Conservation (phyloP, 2,797 vertebrate genomes). For the Gallinago nigripennis region DNA sequence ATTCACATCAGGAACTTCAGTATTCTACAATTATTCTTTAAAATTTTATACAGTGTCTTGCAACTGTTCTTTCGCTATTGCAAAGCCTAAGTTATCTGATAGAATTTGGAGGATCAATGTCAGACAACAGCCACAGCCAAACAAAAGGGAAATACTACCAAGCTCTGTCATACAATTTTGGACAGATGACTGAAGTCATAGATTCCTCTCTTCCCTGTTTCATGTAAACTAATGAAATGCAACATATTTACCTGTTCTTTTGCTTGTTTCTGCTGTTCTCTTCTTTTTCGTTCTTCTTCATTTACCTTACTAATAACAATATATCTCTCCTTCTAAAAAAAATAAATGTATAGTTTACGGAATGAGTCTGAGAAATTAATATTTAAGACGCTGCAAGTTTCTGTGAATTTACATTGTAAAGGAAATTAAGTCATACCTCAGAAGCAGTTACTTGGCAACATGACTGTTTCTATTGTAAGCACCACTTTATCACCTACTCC, state of each 20-base stretch:
- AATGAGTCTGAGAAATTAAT: not conserved
- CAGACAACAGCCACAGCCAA: not conserved
- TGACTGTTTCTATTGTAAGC: not conserved
- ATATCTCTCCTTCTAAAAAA: conserved; percentile 89
- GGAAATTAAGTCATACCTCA: not conserved
- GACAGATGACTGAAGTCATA: not conserved
- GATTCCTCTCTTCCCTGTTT: not conserved
- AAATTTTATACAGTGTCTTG: not conserved
- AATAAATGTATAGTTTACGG: not conserved
- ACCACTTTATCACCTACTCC: not conserved
- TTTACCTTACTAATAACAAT: conserved; percentile 94
- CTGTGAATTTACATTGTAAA: not conserved
- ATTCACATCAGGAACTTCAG: not conserved
- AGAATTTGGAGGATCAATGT: not conserved
- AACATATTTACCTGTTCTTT: conserved; percentile 87
- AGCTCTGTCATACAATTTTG: not conserved
- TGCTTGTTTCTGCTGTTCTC: conserved; percentile 89
- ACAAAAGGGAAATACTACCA: not conserved
- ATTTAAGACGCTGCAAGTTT: not conserved
- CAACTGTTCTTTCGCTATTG: not conserved
- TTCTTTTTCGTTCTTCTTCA: conserved; percentile 90
- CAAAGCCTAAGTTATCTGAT: not conserved
- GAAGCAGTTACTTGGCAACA: not conserved
- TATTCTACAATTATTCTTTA: not conserved
- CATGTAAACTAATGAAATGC: not conserved